Conservation (phyloP, 1,140 invertebrate species). For the Ips nitidus region DNA sequence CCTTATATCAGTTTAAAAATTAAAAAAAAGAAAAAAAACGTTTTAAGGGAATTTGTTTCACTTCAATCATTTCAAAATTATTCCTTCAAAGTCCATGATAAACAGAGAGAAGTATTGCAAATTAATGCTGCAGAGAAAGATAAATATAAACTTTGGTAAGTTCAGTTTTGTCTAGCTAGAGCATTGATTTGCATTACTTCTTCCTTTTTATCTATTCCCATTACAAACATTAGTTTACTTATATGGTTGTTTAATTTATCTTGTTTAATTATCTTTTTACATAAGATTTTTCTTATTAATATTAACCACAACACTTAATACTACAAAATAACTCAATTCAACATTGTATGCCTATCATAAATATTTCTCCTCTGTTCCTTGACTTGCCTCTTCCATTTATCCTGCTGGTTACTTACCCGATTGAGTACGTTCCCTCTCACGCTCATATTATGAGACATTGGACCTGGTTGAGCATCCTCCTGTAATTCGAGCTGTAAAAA, state of each 20-base stretch:
- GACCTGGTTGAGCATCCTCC: slow-evolving; percentile 64
- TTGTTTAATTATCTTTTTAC: too few relatives aligned
- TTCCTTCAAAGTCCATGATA: too few relatives aligned
- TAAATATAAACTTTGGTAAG: too few relatives aligned
- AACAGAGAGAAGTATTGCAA: too few relatives aligned
- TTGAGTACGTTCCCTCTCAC: slow-evolving; percentile 85
- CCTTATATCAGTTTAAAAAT: slow-evolving; percentile 44
- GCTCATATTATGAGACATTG: slow-evolving; percentile 69
- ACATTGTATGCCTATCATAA: slow-evolving; percentile 96
- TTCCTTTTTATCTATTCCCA: too few relatives aligned
- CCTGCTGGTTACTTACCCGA: slow-evolving; percentile 92
- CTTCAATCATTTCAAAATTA: too few relatives aligned
- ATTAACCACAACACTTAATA: too few relatives aligned
- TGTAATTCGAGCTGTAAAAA: slow-evolving; percentile 44
- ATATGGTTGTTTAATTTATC: too few relatives aligned
- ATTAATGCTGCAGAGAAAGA: too few relatives aligned
- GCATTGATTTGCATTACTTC: too few relatives aligned
- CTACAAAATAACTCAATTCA: slow-evolving; percentile 74
- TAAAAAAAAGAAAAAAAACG: slow-evolving; percentile 30
- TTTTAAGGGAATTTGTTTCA: background rate
- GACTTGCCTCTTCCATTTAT: slow-evolving; percentile 96
- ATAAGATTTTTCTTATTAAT: background rate
- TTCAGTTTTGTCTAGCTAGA: too few relatives aligned
- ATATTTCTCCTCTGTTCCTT: slow-evolving; percentile 95
- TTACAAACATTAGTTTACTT: too few relatives aligned